A percentile compares a stretch with the other conserved stretches of the same genome.
Conservation (phyloP, 2,113 vertebrate genomes). For the Neodon shergylaensis region DNA sequence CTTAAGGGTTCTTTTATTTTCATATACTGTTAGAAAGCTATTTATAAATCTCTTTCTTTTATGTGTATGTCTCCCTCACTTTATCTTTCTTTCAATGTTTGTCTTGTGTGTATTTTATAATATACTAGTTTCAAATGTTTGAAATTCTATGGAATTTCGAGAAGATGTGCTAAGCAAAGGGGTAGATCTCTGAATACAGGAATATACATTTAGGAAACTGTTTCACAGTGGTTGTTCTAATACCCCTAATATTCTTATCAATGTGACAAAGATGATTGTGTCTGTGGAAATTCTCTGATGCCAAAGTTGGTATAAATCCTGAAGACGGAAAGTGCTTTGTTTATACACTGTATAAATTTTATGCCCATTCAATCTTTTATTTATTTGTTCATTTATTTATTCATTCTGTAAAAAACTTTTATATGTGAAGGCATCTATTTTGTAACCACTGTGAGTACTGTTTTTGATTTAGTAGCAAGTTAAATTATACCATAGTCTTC, state of each 20-base stretch:
- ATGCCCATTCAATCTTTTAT: neutral
- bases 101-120: neutral
- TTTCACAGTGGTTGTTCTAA: neutral
- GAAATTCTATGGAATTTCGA: neutral
- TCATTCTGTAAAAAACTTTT: constrained; percentile 40
- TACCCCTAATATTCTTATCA: neutral
- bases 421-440: constrained; percentile 44
- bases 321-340: neutral
- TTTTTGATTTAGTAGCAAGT: constrained; percentile 70
- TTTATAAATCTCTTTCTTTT: too few species aligned
- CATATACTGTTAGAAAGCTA: too few species aligned
- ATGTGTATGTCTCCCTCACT: neutral
- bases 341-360: constrained; percentile 27
- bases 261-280: neutral
- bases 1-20: too few species aligned
- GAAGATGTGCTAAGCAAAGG: neutral
- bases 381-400: neutral
- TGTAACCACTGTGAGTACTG: constrained; percentile 64
- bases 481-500: constrained; percentile 54
- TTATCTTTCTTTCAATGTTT: neutral
- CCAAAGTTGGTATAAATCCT: neutral
- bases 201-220: neutral
- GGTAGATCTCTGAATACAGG: neutral
- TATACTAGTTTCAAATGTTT: neutral
- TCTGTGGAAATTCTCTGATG: neutral